Base-by-base conservation (phyloP, 2,888 invertebrate species). In the Torymus texanus region DNA sequence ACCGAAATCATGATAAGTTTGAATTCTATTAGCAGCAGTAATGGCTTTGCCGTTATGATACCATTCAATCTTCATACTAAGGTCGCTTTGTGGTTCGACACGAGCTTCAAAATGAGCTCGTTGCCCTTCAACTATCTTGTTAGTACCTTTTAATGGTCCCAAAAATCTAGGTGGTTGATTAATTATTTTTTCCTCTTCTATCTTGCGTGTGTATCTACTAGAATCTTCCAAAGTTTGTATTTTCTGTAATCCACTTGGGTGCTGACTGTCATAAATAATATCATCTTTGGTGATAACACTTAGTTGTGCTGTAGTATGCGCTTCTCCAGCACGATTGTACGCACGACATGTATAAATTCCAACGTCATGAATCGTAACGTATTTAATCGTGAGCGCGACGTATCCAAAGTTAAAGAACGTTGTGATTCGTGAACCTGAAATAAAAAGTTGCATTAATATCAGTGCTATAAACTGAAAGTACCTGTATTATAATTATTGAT, bases 361-460 rank as follows among this genome's bases (percentile, higher is more conserved):
- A 81, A 95, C 95, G 91, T 99, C 98, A 87, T 96, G 95, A 70
- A 95, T 92, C 14, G 96, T 96, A 13, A 98, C 95, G 83, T 96
- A 95, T 89, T 97, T 97, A 84, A 99, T 97, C 16, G 97, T 97
- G 81, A 99, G 91, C 11, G 98, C 97, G 73, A 98, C 98, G 88
- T 97, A 97, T 83, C 97, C 97, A 89, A 97, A 97, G 90, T 97
- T 97, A 90, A 97, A 97, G 93, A 97, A 97, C 73, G 96, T 95
- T 68, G 97, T 97, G 82, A 96, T 97, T 90, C 97, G 94, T 61
- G 97, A 97, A 91, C 93, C 92, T 92, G 83, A 18, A 73, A 83
- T 41, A 41, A 58, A 73, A 74, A 70, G 63, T 71, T 75, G 71
- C 68, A 41, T 74, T 50, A 41, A 51, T 58, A 56, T 13, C 41